These are phyloP conservation scores for Crypturellus tataupa DNA, from an alignment of 2,797 vertebrate species.

Conservation along the genomic window DNA sequence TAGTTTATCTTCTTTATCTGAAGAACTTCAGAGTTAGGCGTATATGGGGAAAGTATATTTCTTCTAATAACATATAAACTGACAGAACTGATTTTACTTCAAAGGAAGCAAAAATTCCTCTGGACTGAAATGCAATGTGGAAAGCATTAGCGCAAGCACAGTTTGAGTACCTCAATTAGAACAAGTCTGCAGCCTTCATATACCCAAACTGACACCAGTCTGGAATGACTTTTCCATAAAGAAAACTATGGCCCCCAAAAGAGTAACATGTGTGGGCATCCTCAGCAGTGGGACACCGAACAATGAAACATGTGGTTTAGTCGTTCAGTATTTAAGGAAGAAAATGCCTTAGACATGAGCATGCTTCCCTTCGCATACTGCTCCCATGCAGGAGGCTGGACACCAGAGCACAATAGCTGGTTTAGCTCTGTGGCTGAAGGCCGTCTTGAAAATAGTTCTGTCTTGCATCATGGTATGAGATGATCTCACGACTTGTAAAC, in stretches of 20 bases:
- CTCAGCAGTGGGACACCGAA: neutral
- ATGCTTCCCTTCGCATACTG: neutral
- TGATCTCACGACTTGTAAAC: constrained; percentile 22
- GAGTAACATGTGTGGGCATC: neutral
- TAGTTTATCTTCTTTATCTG: neutral
- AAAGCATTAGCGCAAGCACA: constrained; percentile 34
- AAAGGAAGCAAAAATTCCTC: constrained; percentile 19
- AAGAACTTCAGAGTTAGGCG: neutral
- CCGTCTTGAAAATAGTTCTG: neutral
- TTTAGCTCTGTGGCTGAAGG: neutral
- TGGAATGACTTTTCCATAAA: constrained; percentile 49
- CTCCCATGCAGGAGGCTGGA: neutral
- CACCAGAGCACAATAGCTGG: neutral
- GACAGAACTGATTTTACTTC: constrained; percentile 22
- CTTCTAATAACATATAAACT: neutral
- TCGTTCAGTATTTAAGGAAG: constrained; percentile 5
- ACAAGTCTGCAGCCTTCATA: constrained; percentile 31
- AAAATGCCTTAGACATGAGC: neutral
- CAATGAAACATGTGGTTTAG: neutral
- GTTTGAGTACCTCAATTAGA: constrained; percentile 47
- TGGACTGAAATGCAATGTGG: constrained; percentile 30
- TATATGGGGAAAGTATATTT: neutral
- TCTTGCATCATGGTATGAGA: neutral
- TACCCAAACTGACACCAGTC: constrained; percentile 26
- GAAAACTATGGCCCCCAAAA: neutral